Percentiles rank a stretch among this genome's conserved stretches.
Evolutionary conservation across 2,888 invertebrate genomes (phyloP).

Genomic region (Yponomeuta sedellus): DNA sequence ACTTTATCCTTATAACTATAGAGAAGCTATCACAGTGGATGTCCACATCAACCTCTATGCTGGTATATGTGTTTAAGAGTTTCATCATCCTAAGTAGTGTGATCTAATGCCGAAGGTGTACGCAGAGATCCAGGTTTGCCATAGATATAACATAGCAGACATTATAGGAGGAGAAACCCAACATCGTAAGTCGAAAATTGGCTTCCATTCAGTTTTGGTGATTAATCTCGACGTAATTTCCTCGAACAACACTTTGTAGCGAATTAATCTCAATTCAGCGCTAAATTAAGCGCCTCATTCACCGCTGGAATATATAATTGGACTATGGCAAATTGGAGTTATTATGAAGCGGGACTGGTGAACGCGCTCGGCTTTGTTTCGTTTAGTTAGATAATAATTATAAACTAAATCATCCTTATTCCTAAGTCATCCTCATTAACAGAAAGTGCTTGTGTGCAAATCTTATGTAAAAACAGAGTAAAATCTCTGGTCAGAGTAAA

Average conservation of each 20-base stretch:
- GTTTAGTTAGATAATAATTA: background rate
- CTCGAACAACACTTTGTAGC: background rate
- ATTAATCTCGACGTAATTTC: background rate
- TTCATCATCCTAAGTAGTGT: too few relatives aligned
- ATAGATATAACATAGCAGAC: background rate
- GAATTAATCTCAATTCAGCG: slow-evolving; percentile 3
- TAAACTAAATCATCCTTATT: too few relatives aligned
- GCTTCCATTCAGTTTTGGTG: background rate
- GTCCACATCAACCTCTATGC: too few relatives aligned
- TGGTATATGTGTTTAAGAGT: too few relatives aligned
- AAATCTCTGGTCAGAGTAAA: too few relatives aligned
- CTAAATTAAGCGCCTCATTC: background rate
- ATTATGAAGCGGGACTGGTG: background rate
- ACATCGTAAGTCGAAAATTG: background rate
- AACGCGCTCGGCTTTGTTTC: background rate
- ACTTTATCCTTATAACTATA: too few relatives aligned
- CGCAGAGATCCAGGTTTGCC: too few relatives aligned
- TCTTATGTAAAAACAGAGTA: too few relatives aligned
- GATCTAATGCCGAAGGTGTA: too few relatives aligned
- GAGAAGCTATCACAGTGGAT: too few relatives aligned
- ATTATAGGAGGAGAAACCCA: background rate
- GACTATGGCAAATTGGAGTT: slow-evolving; percentile 3
- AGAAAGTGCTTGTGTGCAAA: too few relatives aligned
- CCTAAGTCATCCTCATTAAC: too few relatives aligned
- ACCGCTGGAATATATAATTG: background rate